Conservation (phyloP, 2,797 vertebrate genomes). For the Lithobates pipiens region DNA sequence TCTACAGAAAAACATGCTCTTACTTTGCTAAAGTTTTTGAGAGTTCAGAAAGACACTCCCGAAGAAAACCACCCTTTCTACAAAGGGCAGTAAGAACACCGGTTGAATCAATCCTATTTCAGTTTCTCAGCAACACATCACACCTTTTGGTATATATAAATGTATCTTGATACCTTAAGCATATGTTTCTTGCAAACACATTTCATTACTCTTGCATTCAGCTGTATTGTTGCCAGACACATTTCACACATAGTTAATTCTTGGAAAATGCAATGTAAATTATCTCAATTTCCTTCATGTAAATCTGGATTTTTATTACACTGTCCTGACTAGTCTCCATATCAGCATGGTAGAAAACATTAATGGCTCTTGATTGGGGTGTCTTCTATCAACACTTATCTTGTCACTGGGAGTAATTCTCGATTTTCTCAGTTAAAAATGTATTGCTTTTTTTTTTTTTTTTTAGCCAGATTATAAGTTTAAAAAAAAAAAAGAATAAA, state of each 20-base stretch:
- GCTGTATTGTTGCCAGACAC: conserved; percentile 1
- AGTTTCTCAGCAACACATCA: background rate
- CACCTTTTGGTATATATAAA: background rate
- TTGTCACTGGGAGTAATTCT: background rate
- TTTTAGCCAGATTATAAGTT: background rate
- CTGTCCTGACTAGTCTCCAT: background rate
- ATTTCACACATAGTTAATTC: conserved; percentile 40
- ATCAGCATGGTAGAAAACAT: background rate
- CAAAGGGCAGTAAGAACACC: no score
- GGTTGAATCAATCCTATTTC: no score
- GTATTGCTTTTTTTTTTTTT: background rate
- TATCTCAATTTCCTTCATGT: background rate
- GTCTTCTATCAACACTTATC: background rate
- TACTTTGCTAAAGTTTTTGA: no score
- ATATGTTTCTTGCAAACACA: background rate
- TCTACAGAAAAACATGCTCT: no score
- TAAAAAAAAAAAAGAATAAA: conserved; percentile 8
- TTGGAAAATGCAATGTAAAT: background rate
- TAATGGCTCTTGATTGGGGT: background rate
- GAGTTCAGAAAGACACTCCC: no score
- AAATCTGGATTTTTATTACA: background rate
- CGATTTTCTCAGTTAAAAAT: background rate
- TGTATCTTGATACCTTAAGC: background rate
- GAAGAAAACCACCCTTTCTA: no score
- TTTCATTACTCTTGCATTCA: background rate